Evolutionary conservation across 2,888 invertebrate genomes (phyloP).

Genomic region (Synanthedon myopaeformis): DNA sequence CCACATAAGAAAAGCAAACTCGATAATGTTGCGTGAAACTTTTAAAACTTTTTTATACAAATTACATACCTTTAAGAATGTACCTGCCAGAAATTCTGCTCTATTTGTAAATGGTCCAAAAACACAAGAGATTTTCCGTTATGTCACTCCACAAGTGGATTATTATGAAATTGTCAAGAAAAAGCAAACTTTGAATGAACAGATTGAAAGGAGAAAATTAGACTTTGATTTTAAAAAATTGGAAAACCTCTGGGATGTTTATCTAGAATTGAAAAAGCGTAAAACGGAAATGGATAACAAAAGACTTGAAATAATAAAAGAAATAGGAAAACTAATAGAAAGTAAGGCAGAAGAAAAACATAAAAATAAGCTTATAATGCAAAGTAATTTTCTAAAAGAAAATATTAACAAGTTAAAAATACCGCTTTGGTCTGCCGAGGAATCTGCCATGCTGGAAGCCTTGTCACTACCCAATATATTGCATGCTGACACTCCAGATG

Average conservation of each 20-base stretch:
- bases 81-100: slow-evolving; percentile 58
- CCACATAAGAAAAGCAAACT: slow-evolving; percentile 47
- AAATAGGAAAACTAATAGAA: slow-evolving; percentile 56
- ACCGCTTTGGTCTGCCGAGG: slow-evolving; percentile 79
- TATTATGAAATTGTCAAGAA: slow-evolving; percentile 69
- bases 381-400: slow-evolving; percentile 67
- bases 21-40: slow-evolving; percentile 43
- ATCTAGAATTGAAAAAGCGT: slow-evolving; percentile 63
- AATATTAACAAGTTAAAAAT: slow-evolving; percentile 75
- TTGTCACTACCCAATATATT: slow-evolving; percentile 79
- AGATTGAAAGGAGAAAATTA: slow-evolving; percentile 67
- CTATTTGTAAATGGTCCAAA: slow-evolving; percentile 77
- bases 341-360: slow-evolving; percentile 37
- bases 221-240: slow-evolving; percentile 68
- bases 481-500: slow-evolving; percentile 72
- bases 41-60: slow-evolving; percentile 11
- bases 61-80: slow-evolving; percentile 16
- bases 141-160: slow-evolving; percentile 77
- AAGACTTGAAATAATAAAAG: slow-evolving; percentile 53
- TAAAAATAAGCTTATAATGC: slow-evolving; percentile 66
- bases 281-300: slow-evolving; percentile 64
- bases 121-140: slow-evolving; percentile 76
- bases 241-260: slow-evolving; percentile 72
- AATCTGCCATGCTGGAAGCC: slow-evolving; percentile 73
- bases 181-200: slow-evolving; percentile 56